Conservation (phyloP, 2,888 invertebrate genomes). For the Hofmannophila pseudospretella region DNA sequence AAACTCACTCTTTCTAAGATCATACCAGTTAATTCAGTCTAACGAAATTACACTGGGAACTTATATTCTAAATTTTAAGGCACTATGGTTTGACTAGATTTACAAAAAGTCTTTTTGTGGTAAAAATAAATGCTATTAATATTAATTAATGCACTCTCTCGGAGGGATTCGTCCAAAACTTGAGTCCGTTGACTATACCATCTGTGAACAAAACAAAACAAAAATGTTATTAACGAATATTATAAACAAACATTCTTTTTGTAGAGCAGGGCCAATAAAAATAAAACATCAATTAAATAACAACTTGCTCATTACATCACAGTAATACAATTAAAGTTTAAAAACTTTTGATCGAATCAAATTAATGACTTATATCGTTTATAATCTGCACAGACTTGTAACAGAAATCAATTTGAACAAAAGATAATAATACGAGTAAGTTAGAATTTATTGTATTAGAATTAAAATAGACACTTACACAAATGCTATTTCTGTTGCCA, state of each 20-base stretch:
- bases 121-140: slow-evolving; percentile 50
- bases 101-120: slow-evolving; percentile 68
- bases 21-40: not conserved
- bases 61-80: slow-evolving; percentile 36
- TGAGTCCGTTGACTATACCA: slow-evolving; percentile 27
- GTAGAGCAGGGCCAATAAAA: too few species aligned
- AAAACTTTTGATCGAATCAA: too few species aligned
- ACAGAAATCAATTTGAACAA: too few species aligned
- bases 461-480: too few species aligned
- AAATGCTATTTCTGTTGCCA: slow-evolving; percentile 84
- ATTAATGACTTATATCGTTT: too few species aligned
- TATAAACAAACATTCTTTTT: too few species aligned
- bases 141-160: slow-evolving; percentile 53
- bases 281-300: too few species aligned
- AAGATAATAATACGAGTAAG: too few species aligned
- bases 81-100: slow-evolving; percentile 74
- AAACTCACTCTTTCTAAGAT: not conserved
- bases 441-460: too few species aligned
- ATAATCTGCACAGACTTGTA: too few species aligned
- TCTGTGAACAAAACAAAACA: slow-evolving; percentile 56
- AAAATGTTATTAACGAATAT: not conserved
- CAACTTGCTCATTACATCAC: too few species aligned
- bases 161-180: slow-evolving; percentile 64
- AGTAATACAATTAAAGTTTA: too few species aligned
- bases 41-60: not conserved